phyloP scores from a whole-genome alignment of 2,888 invertebrate species.

The Mactromeris polynyma region DNA sequence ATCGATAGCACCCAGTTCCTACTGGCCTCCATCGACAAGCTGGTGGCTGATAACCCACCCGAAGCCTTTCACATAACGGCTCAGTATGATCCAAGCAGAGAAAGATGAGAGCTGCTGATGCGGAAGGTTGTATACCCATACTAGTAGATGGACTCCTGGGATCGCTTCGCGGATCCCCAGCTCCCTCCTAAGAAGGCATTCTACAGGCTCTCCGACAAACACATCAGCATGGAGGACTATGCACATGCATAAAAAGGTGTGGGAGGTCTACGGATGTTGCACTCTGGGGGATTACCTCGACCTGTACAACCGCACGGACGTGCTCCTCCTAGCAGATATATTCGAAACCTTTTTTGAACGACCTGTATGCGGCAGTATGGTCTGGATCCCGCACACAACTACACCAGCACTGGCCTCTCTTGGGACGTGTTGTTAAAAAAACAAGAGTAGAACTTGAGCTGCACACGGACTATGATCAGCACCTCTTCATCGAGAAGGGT shows the following conservation, averaged over 20 bases:
- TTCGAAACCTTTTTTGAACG: conserved; percentile 75
- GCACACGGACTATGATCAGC: conserved; percentile 77
- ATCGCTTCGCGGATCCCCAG: too few species aligned
- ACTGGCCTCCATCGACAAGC: background rate
- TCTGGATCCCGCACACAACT: conserved; percentile 81
- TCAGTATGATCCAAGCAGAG: too few species aligned
- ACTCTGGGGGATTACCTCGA: conserved; percentile 73
- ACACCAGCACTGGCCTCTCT: conserved; percentile 78
- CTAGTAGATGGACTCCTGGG: too few species aligned
- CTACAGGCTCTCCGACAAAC: too few species aligned
- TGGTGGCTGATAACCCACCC: too few species aligned
- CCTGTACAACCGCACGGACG: conserved; percentile 76
- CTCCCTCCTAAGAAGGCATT: too few species aligned
- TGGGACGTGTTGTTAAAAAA: conserved; percentile 76
- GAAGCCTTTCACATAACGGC: too few species aligned
- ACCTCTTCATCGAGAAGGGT: conserved; percentile 67
- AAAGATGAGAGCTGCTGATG: background rate
- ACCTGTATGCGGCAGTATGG: conserved; percentile 65
- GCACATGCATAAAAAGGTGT: too few species aligned
- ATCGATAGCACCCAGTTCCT: conserved; percentile 45
- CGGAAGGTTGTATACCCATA: background rate
- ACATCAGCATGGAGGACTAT: too few species aligned
- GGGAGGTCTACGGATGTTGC: too few species aligned
- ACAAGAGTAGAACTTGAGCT: conserved; percentile 75
- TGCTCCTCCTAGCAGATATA: conserved; percentile 80